Evolutionary conservation across 2,113 vertebrate species (phyloP).

Genomic region (Ahaetulla prasina): DNA sequence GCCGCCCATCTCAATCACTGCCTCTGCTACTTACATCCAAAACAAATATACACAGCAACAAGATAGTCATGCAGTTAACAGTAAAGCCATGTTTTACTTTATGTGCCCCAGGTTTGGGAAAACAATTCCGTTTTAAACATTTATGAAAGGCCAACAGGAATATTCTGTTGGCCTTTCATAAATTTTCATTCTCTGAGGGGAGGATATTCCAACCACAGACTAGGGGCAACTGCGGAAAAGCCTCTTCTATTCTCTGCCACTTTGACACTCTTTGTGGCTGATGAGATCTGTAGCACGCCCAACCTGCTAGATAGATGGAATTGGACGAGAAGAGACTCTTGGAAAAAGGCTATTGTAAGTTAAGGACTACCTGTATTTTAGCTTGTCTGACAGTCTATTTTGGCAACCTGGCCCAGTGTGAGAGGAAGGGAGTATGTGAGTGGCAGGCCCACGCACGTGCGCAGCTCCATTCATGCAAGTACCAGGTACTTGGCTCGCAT

Average conservation of each 20-base stretch:
- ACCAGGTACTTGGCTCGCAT: too few relatives aligned
- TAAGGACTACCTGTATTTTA: neutral
- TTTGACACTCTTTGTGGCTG: neutral
- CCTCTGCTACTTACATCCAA: too few relatives aligned
- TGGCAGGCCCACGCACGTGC: too few relatives aligned
- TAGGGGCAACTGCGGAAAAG: neutral
- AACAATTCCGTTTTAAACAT: neutral
- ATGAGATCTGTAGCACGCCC: neutral
- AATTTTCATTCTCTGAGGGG: neutral
- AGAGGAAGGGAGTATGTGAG: too few relatives aligned
- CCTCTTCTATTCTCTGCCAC: neutral
- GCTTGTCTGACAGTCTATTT: neutral
- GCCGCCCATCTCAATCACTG: too few relatives aligned
- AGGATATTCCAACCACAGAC: neutral
- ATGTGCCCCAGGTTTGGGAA: neutral
- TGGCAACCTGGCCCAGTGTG: neutral
- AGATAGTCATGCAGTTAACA: neutral
- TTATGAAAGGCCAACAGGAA: neutral
- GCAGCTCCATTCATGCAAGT: neutral
- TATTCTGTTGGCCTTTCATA: too few relatives aligned
- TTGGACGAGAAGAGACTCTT: neutral
- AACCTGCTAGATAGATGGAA: neutral
- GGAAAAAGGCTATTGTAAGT: neutral
- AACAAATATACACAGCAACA: too few relatives aligned
- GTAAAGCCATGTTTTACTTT: neutral